Evolutionary conservation across 2,113 vertebrate genomes (phyloP).

Genomic region (Xiphophorus maculatus): DNA sequence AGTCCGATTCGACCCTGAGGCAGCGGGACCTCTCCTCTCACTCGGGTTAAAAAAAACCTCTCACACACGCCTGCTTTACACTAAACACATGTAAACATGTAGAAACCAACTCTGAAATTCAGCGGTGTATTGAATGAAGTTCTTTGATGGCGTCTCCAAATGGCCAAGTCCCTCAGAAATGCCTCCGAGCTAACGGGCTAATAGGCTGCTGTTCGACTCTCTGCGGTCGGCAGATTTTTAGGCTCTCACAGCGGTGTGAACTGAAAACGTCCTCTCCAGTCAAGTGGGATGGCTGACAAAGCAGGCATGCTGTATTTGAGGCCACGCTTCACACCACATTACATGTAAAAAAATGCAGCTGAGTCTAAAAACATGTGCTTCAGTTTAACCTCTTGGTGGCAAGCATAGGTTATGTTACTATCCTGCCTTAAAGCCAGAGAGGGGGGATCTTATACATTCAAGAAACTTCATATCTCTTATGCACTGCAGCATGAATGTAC

Average conservation of each 20-base stretch:
- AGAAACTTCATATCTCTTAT: constrained; percentile 4
- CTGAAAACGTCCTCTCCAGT: constrained; percentile 26
- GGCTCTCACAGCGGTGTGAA: constrained; percentile 15
- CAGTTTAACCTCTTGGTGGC: constrained; percentile 41
- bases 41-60: constrained; percentile 30
- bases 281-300: constrained; percentile 22
- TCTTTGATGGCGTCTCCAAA: constrained; percentile 44
- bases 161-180: constrained; percentile 51
- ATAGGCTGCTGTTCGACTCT: constrained; percentile 41
- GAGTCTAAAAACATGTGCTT: constrained; percentile 13
- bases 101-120: constrained; percentile 41
- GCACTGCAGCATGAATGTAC: background rate
- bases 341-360: background rate
- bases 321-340: constrained; percentile 15
- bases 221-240: constrained; percentile 18
- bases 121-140: constrained; percentile 15
- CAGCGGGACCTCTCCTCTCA: constrained; percentile 57
- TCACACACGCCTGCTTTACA: constrained; percentile 5
- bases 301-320: constrained; percentile 13
- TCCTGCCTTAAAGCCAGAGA: constrained; percentile 1
- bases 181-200: constrained; percentile 30
- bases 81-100: constrained; percentile 45
- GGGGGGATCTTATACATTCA: constrained; percentile 20
- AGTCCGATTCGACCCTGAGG: constrained; percentile 59
- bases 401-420: constrained; percentile 17